Percentiles rank a stretch among this genome's conserved stretches.
Conservation (phyloP, 2,888 invertebrate genomes). For the Biston betularia region DNA sequence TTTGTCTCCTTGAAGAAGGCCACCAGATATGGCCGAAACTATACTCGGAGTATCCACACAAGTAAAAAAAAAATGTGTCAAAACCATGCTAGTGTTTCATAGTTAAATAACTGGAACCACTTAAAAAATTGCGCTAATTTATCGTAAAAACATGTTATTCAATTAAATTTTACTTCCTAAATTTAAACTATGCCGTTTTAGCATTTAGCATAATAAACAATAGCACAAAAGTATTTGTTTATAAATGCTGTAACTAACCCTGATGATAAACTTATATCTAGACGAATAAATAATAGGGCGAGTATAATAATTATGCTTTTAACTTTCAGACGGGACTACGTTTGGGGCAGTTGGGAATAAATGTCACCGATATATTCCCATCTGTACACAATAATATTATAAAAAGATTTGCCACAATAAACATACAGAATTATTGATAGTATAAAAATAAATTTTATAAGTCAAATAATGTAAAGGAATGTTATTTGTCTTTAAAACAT, state of each 20-base stretch:
- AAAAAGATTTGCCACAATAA: too few species aligned
- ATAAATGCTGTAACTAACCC: conserved; percentile 16
- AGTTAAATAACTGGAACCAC: too few species aligned
- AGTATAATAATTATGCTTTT: conserved; percentile 3
- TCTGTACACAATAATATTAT: too few species aligned
- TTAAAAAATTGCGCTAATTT: conserved; percentile 1
- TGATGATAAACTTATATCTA: conserved; percentile 25
- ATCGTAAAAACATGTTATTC: background rate
- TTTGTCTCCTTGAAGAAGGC: too few species aligned
- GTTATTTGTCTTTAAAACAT: background rate
- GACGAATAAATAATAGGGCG: background rate
- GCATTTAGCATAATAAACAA: background rate
- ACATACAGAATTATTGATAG: too few species aligned
- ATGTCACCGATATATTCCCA: too few species aligned
- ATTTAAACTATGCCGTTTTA: background rate
- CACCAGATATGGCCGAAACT: too few species aligned
- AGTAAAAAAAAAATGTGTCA: too few species aligned
- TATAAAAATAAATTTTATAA: background rate
- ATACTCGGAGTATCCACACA: too few species aligned
- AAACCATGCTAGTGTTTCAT: too few species aligned
- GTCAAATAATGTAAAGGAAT: background rate
- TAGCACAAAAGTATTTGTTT: conserved; percentile 5
- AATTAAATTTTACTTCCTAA: background rate
- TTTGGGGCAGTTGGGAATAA: too few species aligned
- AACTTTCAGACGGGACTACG: background rate